Evolutionary conservation across 2,113 vertebrate genomes (phyloP), one percentile per base, ranked within the genome.

Genomic region (Campylomormyrus numenius): DNA sequence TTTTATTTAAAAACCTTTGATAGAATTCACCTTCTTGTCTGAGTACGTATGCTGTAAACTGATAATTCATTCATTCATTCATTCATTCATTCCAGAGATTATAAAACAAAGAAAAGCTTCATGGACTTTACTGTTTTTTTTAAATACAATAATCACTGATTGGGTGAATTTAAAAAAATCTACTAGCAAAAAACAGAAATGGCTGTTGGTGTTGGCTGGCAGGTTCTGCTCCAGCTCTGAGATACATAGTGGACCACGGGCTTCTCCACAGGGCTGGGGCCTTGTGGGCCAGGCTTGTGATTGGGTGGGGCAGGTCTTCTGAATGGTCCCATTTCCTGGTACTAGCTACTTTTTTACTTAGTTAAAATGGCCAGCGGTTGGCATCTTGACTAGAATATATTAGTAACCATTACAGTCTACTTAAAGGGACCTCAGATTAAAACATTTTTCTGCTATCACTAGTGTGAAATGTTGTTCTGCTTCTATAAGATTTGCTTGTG

Each of bases 401-500:
- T 42, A 46, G 42, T 24, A 2, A 46, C 83, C 83, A 48, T 52
- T 11, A 17, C 11, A 27, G 5, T 50, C 3, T 15, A 86, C 48
- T 52, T 15, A 50, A 83, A 83, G 77, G 42, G 5, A 24, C 77
- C 39, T 42, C 77, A 83, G 77, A 42, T 45, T 83, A 45, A 45
- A 42, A 2, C 17, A 45, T 35, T 19, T 42, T 5, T 19, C 13
- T 8, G 19, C 77, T 83, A 83, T 27, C 24, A 66, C 62, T 3
- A 31, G n/a, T 83, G 15, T 83, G 15, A 24, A 45, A 19, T 42
- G 42, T 83, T 83, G 31, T 83, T 45, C 58, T 94, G 88, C 92
- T 95, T 96, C 96, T 98, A 98, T 94, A 98, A 99, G 27, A 99
- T 95, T 93, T 99, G 98, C 95, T 98, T 96, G 94, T 95, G 95